Base-by-base conservation (phyloP, 2,888 invertebrate species). In the Cryptocephalus moraei region DNA sequence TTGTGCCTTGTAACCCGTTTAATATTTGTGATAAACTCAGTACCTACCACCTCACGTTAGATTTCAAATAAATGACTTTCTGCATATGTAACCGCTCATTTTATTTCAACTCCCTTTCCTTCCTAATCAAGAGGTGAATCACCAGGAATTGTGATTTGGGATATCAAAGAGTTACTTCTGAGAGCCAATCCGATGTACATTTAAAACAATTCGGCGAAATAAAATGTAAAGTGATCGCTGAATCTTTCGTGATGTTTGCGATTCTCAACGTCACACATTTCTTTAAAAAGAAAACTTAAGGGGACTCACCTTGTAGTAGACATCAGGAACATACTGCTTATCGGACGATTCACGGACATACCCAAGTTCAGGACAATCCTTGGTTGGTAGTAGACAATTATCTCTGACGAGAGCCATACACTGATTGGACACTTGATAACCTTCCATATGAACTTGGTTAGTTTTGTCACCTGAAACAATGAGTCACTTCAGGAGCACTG, bases 391-490 rank as follows among this genome's bases (percentile, higher is more conserved):
- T 61, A 99, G 79, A 67, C 94, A 91, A 63, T 84, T 79, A 71
- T 96, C 96, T 49, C 90, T 79, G 48, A 96, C 97, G 64, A 99
- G 77, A 50, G 95, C 92, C 88, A 91, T 91, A 71, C 96, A 95
- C 74, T 99, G 99, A 71, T 92, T 91, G 39, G 97, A 96, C 55
- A 99, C 96, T 73, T 95, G 94, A 75, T 99, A 99, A 34, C 97
- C 99, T 71, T 96, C 96, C 86, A 97, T 93, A 72, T 95, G 93
- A 49, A 99, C 92, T 73, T 92, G 92, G 68, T 91, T 84, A 46
- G 74, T 78, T 61, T 81, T 78, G 74, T 97, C 96, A 50, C 96
- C 91, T 90, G 61, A 22, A 22, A 22, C 6, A 6, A 22, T 22
- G 22, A 22, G 6, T 22, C 6, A 36, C 12, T 36, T 36, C 6